Base-by-base conservation (phyloP, 1,140 invertebrate genomes). In the Rhyacophila brunnea region DNA sequence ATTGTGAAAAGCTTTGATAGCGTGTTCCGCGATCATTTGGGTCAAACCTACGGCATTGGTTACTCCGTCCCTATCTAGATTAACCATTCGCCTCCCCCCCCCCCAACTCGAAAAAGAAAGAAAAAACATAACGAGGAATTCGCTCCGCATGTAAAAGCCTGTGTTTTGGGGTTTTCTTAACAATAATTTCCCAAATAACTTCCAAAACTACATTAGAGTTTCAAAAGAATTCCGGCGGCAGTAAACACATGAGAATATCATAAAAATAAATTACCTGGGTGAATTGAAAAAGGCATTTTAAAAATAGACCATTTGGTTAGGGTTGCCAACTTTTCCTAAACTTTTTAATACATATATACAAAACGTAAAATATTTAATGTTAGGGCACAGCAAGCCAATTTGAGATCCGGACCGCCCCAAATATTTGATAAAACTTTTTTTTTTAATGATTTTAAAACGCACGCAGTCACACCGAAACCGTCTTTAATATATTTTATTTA, bases 181-280 rank as follows among this genome's bases (percentile, higher is more conserved):
- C 57, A 60, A 34, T 54, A 34, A 36, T 48, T 54, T 60, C 50
- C 43, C 15, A 19, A 54, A 48, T 60, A 60, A 46, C 49, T 36
- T 34, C 19, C 32, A 35, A 15, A 42, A 38, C 51, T n/a, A 47
- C 18, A 40, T 42, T 46, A 48, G 42, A 52, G 38, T 59, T 58
- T 34, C 11, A 14, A 42, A 51, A 47, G 57, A 59, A 59, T 59
- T 59, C 49, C 19, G 36, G 40, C 32, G 6, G 23, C 47, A 13
- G 23, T 23, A 7, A 11, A 49, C 47, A 32, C 47, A 45, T 45
- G 34, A 35, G 44, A 40, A 56, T 32, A 42, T 57, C 55, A 49
- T 49, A 57, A 57, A 51, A 60, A 54, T 60, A 60, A 60, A 60
- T 60, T 47, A 50, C 18, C 58, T 40, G 6, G n/a, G 15, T 35